phyloP scores from a whole-genome alignment of 1,140 invertebrate species.

The Drosophila pallidifrons region DNA sequence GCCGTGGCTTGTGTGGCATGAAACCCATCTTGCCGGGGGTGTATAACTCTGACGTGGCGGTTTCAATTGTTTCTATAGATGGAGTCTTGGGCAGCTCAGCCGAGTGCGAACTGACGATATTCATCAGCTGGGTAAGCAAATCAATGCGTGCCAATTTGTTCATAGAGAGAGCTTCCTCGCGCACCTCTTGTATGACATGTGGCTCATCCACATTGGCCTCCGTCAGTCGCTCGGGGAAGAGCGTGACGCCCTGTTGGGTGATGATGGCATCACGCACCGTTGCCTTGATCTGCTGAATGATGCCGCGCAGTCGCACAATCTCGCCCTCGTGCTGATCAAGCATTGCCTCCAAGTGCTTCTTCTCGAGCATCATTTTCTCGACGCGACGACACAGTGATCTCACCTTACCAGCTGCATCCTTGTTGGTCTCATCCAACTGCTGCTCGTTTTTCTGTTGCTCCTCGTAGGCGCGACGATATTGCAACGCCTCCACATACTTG shows the following conservation, averaged over 20 bases:
- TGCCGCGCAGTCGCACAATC: slow-evolving; percentile 86
- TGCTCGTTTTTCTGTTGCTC: slow-evolving; percentile 48
- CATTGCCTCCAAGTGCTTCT: slow-evolving; percentile 85
- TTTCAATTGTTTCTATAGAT: slow-evolving; percentile 82
- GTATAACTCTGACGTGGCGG: slow-evolving; percentile 75
- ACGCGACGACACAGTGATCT: slow-evolving; percentile 87
- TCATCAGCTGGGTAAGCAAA: slow-evolving; percentile 86
- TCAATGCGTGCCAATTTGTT: slow-evolving; percentile 86
- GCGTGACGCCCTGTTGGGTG: slow-evolving; percentile 82
- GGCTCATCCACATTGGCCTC: slow-evolving; percentile 46
- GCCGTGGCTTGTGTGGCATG: slow-evolving; percentile 84
- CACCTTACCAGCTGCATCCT: slow-evolving; percentile 85
- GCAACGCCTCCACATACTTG: slow-evolving; percentile 67
- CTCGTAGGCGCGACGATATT: slow-evolving; percentile 71
- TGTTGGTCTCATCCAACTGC: slow-evolving; percentile 60
- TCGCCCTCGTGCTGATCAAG: slow-evolving; percentile 86
- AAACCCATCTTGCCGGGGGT: slow-evolving; percentile 87
- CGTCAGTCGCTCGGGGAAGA: slow-evolving; percentile 68
- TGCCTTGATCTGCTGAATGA: slow-evolving; percentile 87
- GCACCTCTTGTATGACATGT: slow-evolving; percentile 48
- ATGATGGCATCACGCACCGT: slow-evolving; percentile 87
- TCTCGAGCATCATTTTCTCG: slow-evolving; percentile 86
- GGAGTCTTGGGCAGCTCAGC: slow-evolving; percentile 57
- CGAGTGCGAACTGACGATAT: slow-evolving; percentile 82
- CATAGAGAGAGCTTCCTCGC: slow-evolving; percentile 65